These are phyloP conservation scores for Enteromius radiatus DNA, from an alignment of 2,797 vertebrate genomes.

Conservation along the genomic window DNA sequence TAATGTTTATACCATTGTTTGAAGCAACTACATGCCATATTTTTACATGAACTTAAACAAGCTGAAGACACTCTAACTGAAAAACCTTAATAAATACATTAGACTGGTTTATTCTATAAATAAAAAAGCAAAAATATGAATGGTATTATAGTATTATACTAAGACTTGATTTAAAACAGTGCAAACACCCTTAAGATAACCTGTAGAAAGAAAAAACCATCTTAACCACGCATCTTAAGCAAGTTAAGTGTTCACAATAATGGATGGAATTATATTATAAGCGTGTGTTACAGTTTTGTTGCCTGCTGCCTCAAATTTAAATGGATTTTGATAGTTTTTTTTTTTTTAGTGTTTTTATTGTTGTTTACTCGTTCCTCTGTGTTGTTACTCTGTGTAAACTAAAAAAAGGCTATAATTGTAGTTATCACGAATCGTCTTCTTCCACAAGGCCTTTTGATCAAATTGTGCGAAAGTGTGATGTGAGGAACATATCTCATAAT, in stretches of 20 bases:
- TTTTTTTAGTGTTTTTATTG: background rate
- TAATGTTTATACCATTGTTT: no score
- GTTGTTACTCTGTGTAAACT: background rate
- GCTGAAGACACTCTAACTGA: no score
- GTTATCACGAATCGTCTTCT: background rate
- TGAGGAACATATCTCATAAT: background rate
- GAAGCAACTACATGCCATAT: no score
- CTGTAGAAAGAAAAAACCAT: no score
- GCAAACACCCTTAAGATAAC: no score
- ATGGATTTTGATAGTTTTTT: background rate
- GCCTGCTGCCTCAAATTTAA: background rate
- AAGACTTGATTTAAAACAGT: no score
- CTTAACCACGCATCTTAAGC: no score
- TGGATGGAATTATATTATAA: background rate
- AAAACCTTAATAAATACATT: no score
- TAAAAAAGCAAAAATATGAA: no score
- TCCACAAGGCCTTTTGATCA: background rate
- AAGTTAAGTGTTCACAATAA: background rate
- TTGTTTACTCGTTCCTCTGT: background rate
- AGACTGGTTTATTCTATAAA: no score
- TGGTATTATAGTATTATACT: no score
- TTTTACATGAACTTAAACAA: no score
- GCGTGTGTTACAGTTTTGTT: background rate
- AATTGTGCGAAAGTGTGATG: background rate
- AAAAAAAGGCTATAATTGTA: background rate